Evolutionary conservation across 1,140 invertebrate species (phyloP).

Genomic region (Battus philenor): DNA sequence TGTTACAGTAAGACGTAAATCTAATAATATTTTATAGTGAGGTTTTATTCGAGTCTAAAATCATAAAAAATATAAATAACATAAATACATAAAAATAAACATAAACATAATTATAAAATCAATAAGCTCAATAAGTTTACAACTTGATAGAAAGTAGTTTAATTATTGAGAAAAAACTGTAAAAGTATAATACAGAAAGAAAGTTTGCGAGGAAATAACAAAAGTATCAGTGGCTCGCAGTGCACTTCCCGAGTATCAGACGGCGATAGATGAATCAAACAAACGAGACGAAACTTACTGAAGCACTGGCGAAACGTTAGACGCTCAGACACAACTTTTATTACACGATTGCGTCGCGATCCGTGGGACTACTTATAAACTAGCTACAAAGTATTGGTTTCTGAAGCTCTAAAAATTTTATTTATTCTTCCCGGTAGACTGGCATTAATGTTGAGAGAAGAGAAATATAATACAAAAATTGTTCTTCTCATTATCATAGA

Average conservation of each 20-base stretch:
- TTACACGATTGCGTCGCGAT: slow-evolving; percentile 45
- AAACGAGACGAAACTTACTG: slow-evolving; percentile 43
- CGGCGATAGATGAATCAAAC: slow-evolving; percentile 51
- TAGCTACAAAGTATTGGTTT: slow-evolving; percentile 34
- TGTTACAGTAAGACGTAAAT: no score
- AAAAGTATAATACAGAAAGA: slow-evolving; percentile 25
- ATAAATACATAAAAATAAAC: no score
- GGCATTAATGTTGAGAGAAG: no score
- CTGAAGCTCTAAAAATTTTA: slow-evolving; percentile 26
- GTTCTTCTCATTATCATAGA: no score
- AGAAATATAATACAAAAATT: no score
- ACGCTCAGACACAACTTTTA: slow-evolving; percentile 47
- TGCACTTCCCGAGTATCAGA: slow-evolving; percentile 38
- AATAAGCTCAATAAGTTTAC: no score
- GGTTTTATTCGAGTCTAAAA: no score
- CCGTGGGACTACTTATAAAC: slow-evolving; percentile 46
- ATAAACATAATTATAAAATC: no score
- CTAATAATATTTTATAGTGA: no score
- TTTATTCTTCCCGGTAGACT: no score
- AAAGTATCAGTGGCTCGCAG: slow-evolving; percentile 50
- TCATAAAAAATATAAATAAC: no score
- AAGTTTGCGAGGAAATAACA: slow-evolving; percentile 56
- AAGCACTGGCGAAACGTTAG: slow-evolving; percentile 41
- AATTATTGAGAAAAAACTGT: slow-evolving; percentile 34
- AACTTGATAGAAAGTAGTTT: slow-evolving; percentile 6